Base-by-base conservation (phyloP, 1,140 invertebrate genomes). In the Megathymus violae region DNA sequence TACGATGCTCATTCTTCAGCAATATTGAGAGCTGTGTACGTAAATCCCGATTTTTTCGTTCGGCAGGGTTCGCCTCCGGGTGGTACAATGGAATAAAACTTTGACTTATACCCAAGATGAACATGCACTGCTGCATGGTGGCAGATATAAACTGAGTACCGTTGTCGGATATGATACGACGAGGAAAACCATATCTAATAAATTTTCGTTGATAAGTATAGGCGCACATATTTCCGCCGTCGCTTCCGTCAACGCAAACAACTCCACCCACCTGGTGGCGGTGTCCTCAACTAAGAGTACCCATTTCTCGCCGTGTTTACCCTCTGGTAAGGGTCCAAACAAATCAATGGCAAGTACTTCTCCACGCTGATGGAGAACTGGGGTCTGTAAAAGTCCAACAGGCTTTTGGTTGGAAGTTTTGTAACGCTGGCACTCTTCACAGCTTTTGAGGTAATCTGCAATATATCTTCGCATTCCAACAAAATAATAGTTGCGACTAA, bases 141-240 rank as follows among this genome's bases (percentile, higher is more conserved):
- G 25, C 71, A n/a, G 62, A 62, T 0, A 74, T 25, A 31, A 82
- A 82, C 62, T 85, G 71, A 1, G 40, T 17, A 0, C 74, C 63
- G 27, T 86, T 84, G 56, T 85, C 78, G 0, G 64, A 59, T 10
- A 44, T 44, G 7, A 16, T 22, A 9, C 61, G 41, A 5, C 61
- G 9, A 0, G 69, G 63, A 4, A 70, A 16, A 13, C 65, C 63
- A 40, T 62, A 64, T 1, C 78, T 56, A 3, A 74, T 64, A 47
- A 80, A 38, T 64, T 19, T 25, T 74, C 67, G 10, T 70, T 48
- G n/a, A n/a, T n/a, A n/a, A n/a, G n/a, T n/a, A n/a, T n/a, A n/a
- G n/a, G n/a, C n/a, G n/a, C n/a, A n/a, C 14, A 75, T 59, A 0
- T 16, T 17, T 73, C 72, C 3, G 72, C 63, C 0, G 56, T 74